Conservation (phyloP, 2,888 invertebrate species). For the Drosophila setosimentum region DNA sequence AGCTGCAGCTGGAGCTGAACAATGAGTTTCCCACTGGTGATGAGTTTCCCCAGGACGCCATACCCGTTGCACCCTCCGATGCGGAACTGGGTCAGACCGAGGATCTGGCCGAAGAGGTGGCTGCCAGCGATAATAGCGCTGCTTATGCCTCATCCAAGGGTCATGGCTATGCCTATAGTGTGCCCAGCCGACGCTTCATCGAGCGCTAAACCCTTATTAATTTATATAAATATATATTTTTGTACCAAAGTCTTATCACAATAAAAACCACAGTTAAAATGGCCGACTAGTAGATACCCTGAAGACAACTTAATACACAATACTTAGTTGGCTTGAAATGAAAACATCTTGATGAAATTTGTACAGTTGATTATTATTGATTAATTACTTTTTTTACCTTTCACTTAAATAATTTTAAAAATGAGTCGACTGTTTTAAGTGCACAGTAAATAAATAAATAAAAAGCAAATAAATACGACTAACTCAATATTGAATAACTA, state of each 20-base stretch:
- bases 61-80: slow-evolving; percentile 75
- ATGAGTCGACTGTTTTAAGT: background rate
- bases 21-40: slow-evolving; percentile 75
- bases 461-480: background rate
- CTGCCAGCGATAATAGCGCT: slow-evolving; percentile 27
- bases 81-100: slow-evolving; percentile 59
- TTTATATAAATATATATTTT: slow-evolving; percentile 24
- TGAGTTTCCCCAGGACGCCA: slow-evolving; percentile 71
- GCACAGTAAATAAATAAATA: background rate
- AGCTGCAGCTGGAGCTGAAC: slow-evolving; percentile 68
- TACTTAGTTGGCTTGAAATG: background rate
- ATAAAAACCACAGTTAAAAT: slow-evolving; percentile 34
- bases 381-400: background rate
- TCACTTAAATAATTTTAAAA: background rate
- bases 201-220: slow-evolving; percentile 44
- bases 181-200: slow-evolving; percentile 64
- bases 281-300: background rate
- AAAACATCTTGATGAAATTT: background rate
- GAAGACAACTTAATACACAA: background rate
- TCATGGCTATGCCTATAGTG: slow-evolving; percentile 68
- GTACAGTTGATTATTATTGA: background rate
- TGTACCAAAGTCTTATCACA: slow-evolving; percentile 63
- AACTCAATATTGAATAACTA: background rate
- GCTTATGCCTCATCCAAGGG: slow-evolving; percentile 44
- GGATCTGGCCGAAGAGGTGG: slow-evolving; percentile 34